These are phyloP conservation scores for Diaphora mendica DNA, from an alignment of 2,888 invertebrate species.

Conservation along the genomic window DNA sequence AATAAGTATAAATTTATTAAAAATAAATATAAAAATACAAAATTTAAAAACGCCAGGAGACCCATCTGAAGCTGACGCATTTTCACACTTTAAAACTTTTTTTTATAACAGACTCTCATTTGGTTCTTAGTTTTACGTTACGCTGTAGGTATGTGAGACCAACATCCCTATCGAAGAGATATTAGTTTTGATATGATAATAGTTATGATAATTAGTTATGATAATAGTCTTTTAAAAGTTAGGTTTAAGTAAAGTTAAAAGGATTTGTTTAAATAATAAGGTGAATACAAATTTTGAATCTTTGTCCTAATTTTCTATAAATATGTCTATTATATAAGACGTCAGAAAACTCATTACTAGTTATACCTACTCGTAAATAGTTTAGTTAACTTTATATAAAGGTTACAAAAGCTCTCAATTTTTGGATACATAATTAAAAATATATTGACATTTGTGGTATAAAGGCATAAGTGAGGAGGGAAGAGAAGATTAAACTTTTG, in stretches of 20 bases:
- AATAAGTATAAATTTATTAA: too few species aligned
- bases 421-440: not conserved
- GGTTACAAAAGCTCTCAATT: not conserved
- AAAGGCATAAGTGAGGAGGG: not conserved
- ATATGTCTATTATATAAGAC: not conserved
- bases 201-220: too few species aligned
- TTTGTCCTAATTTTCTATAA: not conserved
- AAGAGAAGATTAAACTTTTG: not conserved
- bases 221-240: not conserved
- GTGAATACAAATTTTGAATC: not conserved
- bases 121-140: not conserved
- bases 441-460: not conserved
- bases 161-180: not conserved
- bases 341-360: too few species aligned
- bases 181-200: too few species aligned
- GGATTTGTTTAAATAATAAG: not conserved
- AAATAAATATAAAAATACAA: too few species aligned
- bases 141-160: not conserved
- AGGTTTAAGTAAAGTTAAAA: not conserved
- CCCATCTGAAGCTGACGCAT: not conserved
- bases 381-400: not conserved
- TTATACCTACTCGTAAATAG: too few species aligned
- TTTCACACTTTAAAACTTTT: not conserved
- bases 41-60: not conserved
- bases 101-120: not conserved